Conservation (phyloP, 2,113 vertebrate genomes). For the Capricornis sumatraensis region DNA sequence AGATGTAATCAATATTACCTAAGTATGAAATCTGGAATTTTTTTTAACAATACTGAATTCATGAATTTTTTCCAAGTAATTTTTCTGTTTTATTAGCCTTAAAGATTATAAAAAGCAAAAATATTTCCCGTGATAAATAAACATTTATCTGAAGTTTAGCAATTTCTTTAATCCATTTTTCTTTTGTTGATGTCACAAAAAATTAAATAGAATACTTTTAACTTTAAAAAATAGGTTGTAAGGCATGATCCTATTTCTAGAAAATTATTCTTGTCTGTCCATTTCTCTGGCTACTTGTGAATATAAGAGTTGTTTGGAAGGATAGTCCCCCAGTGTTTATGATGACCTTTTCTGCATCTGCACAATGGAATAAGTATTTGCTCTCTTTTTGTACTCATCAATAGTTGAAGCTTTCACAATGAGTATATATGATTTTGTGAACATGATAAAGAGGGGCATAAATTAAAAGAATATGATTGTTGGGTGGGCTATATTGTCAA, state of each 20-base stretch:
- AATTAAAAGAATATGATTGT: neutral
- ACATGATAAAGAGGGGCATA: neutral
- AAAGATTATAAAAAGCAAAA: constrained; percentile 11
- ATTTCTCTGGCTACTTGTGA: neutral
- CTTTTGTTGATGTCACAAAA: neutral
- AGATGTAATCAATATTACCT: neutral
- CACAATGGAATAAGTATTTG: neutral
- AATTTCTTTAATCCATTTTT: constrained; percentile 15
- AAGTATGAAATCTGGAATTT: constrained; percentile 1
- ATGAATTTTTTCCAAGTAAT: neutral
- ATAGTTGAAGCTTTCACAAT: neutral
- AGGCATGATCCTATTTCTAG: neutral
- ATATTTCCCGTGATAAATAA: neutral
- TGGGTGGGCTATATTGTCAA: neutral
- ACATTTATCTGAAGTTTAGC: constrained; percentile 1
- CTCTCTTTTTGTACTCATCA: neutral
- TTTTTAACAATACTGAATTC: neutral
- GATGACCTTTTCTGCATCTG: neutral
- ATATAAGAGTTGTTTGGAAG: neutral
- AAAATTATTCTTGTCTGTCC: neutral
- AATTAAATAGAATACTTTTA: constrained; percentile 27
- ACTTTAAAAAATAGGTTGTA: neutral
- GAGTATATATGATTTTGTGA: neutral
- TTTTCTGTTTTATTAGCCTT: constrained; percentile 42
- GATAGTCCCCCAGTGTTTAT: neutral